These are phyloP conservation scores for Gastracanthus pulcherrimus DNA, from an alignment of 2,888 invertebrate species.

Conservation along the genomic window DNA sequence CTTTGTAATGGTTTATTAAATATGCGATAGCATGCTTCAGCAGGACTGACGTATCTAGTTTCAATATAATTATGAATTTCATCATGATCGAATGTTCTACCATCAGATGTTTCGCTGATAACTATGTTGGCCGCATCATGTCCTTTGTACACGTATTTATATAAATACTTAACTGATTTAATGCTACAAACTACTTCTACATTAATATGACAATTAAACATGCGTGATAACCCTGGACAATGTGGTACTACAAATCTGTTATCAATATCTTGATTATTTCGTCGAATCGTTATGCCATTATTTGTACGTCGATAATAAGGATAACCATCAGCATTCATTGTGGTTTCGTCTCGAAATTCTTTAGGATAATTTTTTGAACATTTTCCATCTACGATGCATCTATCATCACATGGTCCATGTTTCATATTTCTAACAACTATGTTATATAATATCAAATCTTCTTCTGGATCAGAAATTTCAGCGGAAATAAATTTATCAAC, in stretches of 20 bases:
- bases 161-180: slow-evolving; percentile 66
- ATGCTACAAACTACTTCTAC: slow-evolving; percentile 65
- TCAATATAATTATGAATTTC: slow-evolving; percentile 55
- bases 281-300: slow-evolving; percentile 53
- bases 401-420: slow-evolving; percentile 69
- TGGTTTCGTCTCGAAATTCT: slow-evolving; percentile 61
- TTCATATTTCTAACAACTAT: slow-evolving; percentile 64
- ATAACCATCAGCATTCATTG: slow-evolving; percentile 62
- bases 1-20: slow-evolving; percentile 50
- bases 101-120: slow-evolving; percentile 47
- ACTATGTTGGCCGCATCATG: slow-evolving; percentile 43
- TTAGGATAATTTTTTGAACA: slow-evolving; percentile 65
- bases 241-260: slow-evolving; percentile 61
- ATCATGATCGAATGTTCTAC: slow-evolving; percentile 60
- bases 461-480: no score
- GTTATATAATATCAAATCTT: slow-evolving; percentile 46
- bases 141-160: no score
- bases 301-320: slow-evolving; percentile 61
- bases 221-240: slow-evolving; percentile 46
- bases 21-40: slow-evolving; percentile 58
- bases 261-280: slow-evolving; percentile 60
- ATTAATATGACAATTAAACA: slow-evolving; percentile 67
- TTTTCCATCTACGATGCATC: slow-evolving; percentile 59
- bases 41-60: slow-evolving; percentile 57
- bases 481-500: no score